phyloP scores from a whole-genome alignment of 2,797 vertebrate genomes.

The Mus spretus region DNA sequence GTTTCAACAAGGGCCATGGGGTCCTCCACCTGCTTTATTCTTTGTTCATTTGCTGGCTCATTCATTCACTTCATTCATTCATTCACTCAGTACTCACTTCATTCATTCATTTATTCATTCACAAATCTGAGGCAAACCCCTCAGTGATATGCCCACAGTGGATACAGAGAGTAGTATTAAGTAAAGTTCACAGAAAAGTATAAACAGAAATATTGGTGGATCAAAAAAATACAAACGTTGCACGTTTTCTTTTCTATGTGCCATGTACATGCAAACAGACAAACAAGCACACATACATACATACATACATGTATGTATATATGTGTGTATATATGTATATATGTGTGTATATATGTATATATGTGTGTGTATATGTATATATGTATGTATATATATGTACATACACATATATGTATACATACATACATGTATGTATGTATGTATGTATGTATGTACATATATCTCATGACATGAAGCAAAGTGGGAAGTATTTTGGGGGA shows the following conservation, averaged over 20 bases:
- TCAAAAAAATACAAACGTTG: background rate
- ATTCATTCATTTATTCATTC: background rate
- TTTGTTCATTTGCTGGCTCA: background rate
- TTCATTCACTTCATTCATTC: background rate
- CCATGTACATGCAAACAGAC: background rate
- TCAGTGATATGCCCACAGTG: too few relatives aligned
- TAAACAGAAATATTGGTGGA: background rate
- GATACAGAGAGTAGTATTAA: background rate
- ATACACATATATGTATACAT: too few relatives aligned
- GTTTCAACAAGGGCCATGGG: background rate
- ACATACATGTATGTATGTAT: too few relatives aligned
- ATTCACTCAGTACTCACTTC: background rate
- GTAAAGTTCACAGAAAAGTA: background rate
- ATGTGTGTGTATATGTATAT: too few relatives aligned
- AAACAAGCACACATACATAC: background rate
- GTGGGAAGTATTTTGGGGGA: background rate
- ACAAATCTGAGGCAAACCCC: background rate
- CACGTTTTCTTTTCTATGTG: background rate
- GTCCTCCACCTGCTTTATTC: background rate
- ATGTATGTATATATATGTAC: too few relatives aligned
- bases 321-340: too few relatives aligned
- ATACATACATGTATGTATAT: too few relatives aligned
- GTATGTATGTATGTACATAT: background rate
- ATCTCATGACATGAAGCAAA: background rate
- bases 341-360: background rate